These are phyloP conservation scores for Prorops nasuta DNA, from an alignment of 1,140 invertebrate species.

Conservation along the genomic window DNA sequence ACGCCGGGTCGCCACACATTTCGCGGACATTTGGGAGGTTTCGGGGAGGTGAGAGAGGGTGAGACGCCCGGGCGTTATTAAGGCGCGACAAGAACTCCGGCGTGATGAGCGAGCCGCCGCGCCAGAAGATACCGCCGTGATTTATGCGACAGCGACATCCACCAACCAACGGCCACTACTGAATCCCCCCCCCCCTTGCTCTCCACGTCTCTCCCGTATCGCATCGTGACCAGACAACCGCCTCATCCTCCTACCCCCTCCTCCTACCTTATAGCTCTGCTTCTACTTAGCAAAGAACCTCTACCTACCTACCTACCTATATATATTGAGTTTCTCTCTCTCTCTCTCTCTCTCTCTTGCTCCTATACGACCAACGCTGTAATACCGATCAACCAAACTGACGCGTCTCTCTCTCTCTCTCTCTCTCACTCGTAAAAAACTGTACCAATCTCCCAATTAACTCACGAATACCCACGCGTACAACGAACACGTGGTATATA, in stretches of 20 bases:
- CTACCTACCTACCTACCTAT: conserved; percentile 1
- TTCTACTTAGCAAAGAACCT: too few relatives aligned
- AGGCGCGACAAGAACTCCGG: conserved; percentile 56
- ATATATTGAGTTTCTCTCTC: background rate
- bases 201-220: conserved; percentile 23
- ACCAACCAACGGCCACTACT: conserved; percentile 25
- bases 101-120: conserved; percentile 52
- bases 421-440: background rate
- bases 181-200: conserved; percentile 9
- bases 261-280: background rate
- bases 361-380: conserved; percentile 10
- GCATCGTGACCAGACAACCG: conserved; percentile 21
- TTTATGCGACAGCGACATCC: conserved; percentile 52
- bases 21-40: conserved; percentile 5
- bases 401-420: background rate
- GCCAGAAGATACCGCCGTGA: conserved; percentile 53
- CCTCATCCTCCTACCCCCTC: background rate
- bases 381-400: too few relatives aligned
- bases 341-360: background rate
- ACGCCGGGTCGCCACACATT: conserved; percentile 19
- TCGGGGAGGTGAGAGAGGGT: conserved; percentile 23
- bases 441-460: too few relatives aligned
- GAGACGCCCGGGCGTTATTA: conserved; percentile 52
- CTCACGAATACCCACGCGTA: too few relatives aligned
- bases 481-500: too few relatives aligned